Conservation (phyloP, 2,113 vertebrate species). For the Larimichthys polyactis region DNA sequence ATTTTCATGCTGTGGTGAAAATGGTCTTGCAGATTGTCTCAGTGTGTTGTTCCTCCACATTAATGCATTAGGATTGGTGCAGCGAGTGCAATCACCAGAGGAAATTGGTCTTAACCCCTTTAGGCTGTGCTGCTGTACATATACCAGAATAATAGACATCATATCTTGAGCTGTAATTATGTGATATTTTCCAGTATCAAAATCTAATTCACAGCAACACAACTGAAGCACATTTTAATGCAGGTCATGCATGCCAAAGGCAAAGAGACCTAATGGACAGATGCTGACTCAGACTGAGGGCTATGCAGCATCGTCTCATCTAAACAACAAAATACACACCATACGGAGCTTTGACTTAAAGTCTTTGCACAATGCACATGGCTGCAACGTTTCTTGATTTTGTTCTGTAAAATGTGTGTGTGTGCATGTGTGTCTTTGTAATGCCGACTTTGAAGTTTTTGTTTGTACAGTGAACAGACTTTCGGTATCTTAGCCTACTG, state of each 20-base stretch:
- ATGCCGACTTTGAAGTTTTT: constrained; percentile 70
- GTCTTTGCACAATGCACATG: constrained; percentile 18
- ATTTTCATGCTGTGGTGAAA: constrained; percentile 66
- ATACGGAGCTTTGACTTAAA: constrained; percentile 28
- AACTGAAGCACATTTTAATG: constrained; percentile 38
- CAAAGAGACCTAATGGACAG: constrained; percentile 29
- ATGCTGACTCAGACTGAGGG: constrained; percentile 31
- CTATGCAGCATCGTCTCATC: neutral
- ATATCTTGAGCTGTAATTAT: constrained; percentile 64
- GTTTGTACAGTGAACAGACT: constrained; percentile 74
- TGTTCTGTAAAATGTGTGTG: constrained; percentile 6
- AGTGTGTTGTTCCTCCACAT: constrained; percentile 49
- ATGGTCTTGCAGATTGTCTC: constrained; percentile 60
- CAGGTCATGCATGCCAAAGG: constrained; percentile 24
- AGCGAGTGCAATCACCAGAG: constrained; percentile 53
- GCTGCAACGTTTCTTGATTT: constrained; percentile 27
- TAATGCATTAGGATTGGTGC: constrained; percentile 49
- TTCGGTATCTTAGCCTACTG: constrained; percentile 65
- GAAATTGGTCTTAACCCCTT: constrained; percentile 62
- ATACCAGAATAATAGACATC: constrained; percentile 22
- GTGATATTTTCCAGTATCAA: constrained; percentile 53
- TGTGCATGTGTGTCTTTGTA: constrained; percentile 38
- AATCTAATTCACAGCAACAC: constrained; percentile 18
- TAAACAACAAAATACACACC: constrained; percentile 4
- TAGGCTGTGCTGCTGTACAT: constrained; percentile 4